Evolutionary conservation across 2,113 vertebrate species (phyloP), one percentile per base, ranked within the genome.

Genomic region (Paracanthobrama guichenoti): DNA sequence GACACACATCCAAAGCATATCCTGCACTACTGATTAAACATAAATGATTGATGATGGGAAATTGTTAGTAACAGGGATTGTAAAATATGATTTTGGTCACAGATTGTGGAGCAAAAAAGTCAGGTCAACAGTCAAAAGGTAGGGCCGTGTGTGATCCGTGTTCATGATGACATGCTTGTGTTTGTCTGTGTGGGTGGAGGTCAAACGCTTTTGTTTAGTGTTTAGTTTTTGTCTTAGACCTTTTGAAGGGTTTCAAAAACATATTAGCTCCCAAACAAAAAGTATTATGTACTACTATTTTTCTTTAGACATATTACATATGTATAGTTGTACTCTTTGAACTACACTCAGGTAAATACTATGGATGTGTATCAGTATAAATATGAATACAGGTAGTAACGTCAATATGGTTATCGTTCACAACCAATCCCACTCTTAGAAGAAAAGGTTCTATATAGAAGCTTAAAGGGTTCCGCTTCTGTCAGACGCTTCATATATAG

Each of bases 1-100:
- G 42, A 72, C 39, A 72, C 69, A 44, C 69, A 42, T 22, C 35
- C 31, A 4, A 69, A 9, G 66, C 66, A 24, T 72, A 46, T 14
- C 69, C 69, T 72, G 39, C 69, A 6, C 18, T 60, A 11, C 24
- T 67, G 55, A 73, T 80, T 80, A 85, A 73, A 85, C 55, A 26
- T 35, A 16, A 79, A 57, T 59, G 14, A 42, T 85, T 57, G 55
- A 44, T 72, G 50, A 55, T 57, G 24, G n/a, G 18, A 13, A 46
- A 9, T n/a, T 26, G 39, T 46, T 39, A 39, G 31, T 69, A 35
- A 35, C 10, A 39, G 66, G 42, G 24, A 46, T 72, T 46, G 22
- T 24, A 71, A 84, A 78, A 77, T 28, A 9, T 39, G 28, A 57
- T 59, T 82, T 31, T 22, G 79, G 13, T 48, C 44, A 22, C 22